A percentile compares a stretch with the other conserved stretches of the same genome.
Evolutionary conservation across 2,888 invertebrate genomes (phyloP).

Genomic region (Vandiemenella viatica): DNA sequence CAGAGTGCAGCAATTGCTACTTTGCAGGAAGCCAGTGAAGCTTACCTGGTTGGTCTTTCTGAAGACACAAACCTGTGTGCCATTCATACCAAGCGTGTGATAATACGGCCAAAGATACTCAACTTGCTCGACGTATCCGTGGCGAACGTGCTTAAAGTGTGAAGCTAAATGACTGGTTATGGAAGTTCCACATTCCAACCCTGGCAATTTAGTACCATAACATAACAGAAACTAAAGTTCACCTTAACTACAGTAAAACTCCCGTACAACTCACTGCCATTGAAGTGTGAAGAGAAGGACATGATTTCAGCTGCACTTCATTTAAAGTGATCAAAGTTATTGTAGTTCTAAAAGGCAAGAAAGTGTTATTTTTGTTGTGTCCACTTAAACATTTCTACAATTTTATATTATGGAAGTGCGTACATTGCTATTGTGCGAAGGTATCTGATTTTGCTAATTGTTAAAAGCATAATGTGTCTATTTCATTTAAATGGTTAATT

Average conservation of each 20-base stretch:
- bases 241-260: not conserved
- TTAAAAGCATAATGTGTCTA: not conserved
- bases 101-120: constrained; percentile 98
- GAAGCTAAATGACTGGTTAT: not conserved
- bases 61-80: constrained; percentile 97
- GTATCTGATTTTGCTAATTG: not conserved
- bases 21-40: constrained; percentile 78
- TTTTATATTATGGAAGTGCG: not conserved
- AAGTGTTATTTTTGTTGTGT: not conserved
- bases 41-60: constrained; percentile 85
- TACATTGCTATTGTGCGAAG: not conserved
- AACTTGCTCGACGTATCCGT: constrained; percentile 88
- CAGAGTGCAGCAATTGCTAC: constrained; percentile 91
- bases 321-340: not conserved
- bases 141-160: constrained; percentile 76
- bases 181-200: not conserved
- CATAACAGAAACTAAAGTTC: not conserved
- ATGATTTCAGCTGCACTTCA: not conserved
- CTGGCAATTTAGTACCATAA: not conserved
- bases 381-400: not conserved
- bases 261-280: constrained; percentile 2
- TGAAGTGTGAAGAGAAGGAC: not conserved
- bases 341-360: too few relatives aligned
- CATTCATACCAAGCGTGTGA: constrained; percentile 92
- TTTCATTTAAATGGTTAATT: not conserved